These are phyloP conservation scores for Pocillopora verrucosa DNA, from an alignment of 64 coral and sea anemone genomes.

Conservation along the genomic window DNA sequence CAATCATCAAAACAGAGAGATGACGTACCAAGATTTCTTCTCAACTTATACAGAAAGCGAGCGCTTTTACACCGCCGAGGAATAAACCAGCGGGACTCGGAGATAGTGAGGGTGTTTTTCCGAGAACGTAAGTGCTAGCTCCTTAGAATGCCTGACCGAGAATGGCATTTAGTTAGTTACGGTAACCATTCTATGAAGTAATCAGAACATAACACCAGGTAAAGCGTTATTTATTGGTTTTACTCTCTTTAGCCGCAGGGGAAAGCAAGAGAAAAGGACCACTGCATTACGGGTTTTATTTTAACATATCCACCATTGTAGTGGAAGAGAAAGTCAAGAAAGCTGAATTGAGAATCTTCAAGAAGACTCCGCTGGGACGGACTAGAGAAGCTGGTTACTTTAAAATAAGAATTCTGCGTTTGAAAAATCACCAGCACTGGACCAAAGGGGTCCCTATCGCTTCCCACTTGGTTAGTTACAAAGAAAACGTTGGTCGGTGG, in stretches of 20 bases:
- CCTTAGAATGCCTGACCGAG: not conserved
- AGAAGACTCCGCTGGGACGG: constrained; percentile 4
- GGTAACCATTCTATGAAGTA: not conserved
- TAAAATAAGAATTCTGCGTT: constrained; percentile 1
- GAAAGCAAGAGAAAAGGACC: not conserved
- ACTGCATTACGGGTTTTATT: constrained; percentile 3
- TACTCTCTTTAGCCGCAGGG: not conserved
- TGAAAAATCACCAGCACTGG: not conserved
- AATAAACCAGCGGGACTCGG: not conserved
- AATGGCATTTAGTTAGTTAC: not conserved
- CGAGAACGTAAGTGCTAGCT: constrained; percentile 25
- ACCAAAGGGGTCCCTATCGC: not conserved
- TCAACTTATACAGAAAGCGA: constrained; percentile 39
- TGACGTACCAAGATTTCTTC: constrained; percentile 29
- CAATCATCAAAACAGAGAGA: not conserved
- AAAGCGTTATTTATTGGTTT: not conserved
- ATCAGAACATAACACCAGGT: not conserved
- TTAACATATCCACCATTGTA: constrained; percentile 18
- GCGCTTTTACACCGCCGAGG: constrained; percentile 22
- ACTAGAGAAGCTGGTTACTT: constrained; percentile 11
- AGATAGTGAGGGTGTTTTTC: constrained; percentile 35
- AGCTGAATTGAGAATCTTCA: constrained; percentile 35
- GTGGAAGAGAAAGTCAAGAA: constrained; percentile 8
- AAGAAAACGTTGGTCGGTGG: constrained; percentile 24
- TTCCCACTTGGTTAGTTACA: constrained; percentile 25